Base-by-base conservation (phyloP, 2,888 invertebrate genomes). In the Eristalis pertinax region DNA sequence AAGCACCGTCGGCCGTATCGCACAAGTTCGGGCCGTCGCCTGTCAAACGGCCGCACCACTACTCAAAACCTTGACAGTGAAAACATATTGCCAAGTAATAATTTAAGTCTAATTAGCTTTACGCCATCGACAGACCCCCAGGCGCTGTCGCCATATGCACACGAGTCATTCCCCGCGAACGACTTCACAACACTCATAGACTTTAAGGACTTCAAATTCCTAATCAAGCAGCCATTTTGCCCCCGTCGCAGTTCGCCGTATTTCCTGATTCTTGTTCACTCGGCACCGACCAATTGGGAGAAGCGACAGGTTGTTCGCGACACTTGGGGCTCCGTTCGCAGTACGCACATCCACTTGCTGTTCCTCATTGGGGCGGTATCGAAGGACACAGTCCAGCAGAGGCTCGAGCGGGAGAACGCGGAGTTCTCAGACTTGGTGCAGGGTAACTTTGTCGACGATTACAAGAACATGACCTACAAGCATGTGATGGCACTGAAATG, bases 401-500 rank as follows among this genome's bases (percentile, higher is more conserved):
- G 90, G 29, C 90, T 95, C 13, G 91, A 92, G 10, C 90, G 92
- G 5, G 96, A 97, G 90, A 95, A 95, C 90, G 90, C 90, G 0
- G 90, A 92, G 0, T 94, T 95, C 90, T 94, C 94, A 0, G 97
- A 97, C 90, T 93, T 97, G 70, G 94, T 97, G 22, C 96, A 97
- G 91, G 97, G 97, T 0, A 95, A 94, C 80, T 97, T 97, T 90
- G 89, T 94, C 58, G 97, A 97, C 92, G 94, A 95, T 0, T 97
- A 97, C 90, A 94, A 95, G 69, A 97, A 97, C 92, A 94, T 97
- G 93, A 97, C 97, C 0, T 96, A 97, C 90, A 97, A 97, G 91
- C 97, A 97, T 91, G 95, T 96, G 7, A 97, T 97, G 95, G 96
- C 95, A 0, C 93, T 97, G 63, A 97, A 97, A 91, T 97, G 97